Conservation (phyloP, 2,888 invertebrate genomes). For the Perithous albicinctus region DNA sequence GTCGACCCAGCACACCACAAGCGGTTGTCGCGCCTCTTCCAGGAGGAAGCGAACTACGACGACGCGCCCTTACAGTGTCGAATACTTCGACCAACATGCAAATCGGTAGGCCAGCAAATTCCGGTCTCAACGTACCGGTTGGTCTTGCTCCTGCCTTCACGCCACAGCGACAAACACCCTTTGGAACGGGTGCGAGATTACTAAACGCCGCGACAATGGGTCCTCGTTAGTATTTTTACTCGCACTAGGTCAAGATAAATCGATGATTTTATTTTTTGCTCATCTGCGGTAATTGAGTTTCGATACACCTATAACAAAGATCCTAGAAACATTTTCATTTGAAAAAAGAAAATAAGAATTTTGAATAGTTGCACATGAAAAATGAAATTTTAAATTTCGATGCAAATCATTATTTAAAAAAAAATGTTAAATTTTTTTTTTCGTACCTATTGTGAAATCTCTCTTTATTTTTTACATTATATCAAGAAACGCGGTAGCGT, state of each 20-base stretch:
- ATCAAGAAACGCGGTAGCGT: too few species aligned
- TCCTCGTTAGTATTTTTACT: slow-evolving; percentile 75
- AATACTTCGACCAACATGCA: slow-evolving; percentile 71
- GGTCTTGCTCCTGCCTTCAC: slow-evolving; percentile 70
- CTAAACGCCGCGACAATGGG: slow-evolving; percentile 73
- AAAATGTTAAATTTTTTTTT: too few species aligned
- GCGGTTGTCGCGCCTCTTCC: slow-evolving; percentile 68
- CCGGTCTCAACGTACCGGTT: slow-evolving; percentile 68
- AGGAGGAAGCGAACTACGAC: slow-evolving; percentile 75
- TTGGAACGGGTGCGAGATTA: slow-evolving; percentile 73
- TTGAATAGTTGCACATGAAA: too few species aligned
- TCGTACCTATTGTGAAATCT: too few species aligned
- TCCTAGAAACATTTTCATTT: too few species aligned
- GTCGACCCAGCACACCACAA: slow-evolving; percentile 73
- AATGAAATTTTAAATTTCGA: too few species aligned
- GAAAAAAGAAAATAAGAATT: too few species aligned
- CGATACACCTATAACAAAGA: too few species aligned
- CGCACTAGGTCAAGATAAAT: background rate
- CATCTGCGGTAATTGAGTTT: too few species aligned
- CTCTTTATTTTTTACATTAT: too few species aligned
- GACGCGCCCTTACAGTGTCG: slow-evolving; percentile 76
- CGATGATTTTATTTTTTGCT: background rate
- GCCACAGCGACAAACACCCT: slow-evolving; percentile 71
- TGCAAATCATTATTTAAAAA: too few species aligned
- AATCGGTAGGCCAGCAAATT: slow-evolving; percentile 69